A percentile compares a stretch with the other conserved stretches of the same genome.
Evolutionary conservation across 2,797 vertebrate species (phyloP).

Genomic region (Denticeps clupeoides): DNA sequence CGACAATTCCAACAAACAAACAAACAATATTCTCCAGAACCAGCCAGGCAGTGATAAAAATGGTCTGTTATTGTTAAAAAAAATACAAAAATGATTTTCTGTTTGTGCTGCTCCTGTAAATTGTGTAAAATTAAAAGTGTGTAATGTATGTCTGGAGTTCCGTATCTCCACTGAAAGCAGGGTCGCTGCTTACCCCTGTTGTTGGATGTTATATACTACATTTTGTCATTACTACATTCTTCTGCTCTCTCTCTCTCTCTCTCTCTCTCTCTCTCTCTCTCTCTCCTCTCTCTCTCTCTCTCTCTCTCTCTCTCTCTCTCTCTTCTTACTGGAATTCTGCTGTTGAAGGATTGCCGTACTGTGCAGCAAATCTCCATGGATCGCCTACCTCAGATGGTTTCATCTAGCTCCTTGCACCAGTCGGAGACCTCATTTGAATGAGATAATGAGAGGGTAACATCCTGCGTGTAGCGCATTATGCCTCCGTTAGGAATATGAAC

Average conservation of each 20-base stretch:
- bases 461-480: background rate
- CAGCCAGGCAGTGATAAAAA: conserved; percentile 41
- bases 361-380: conserved; percentile 6
- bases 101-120: conserved; percentile 18
- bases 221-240: too few relatives aligned
- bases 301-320: too few relatives aligned
- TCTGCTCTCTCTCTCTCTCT: too few relatives aligned
- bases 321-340: background rate
- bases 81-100: conserved; percentile 30
- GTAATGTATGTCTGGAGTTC: too few relatives aligned
- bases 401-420: conserved; percentile 3
- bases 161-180: too few relatives aligned
- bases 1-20: conserved; percentile 49
- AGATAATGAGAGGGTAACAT: conserved; percentile 10
- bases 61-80: conserved; percentile 33
- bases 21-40: conserved; percentile 43
- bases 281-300: too few relatives aligned
- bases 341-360: background rate
- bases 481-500: background rate
- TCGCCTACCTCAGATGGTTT: conserved; percentile 1
- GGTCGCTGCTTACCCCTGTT: too few relatives aligned
- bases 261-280: too few relatives aligned
- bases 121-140: conserved; percentile 3
- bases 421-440: conserved; percentile 13
- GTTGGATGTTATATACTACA: too few relatives aligned